phyloP scores from a whole-genome alignment of 2,888 invertebrate species.

The Charanyca ferruginea region DNA sequence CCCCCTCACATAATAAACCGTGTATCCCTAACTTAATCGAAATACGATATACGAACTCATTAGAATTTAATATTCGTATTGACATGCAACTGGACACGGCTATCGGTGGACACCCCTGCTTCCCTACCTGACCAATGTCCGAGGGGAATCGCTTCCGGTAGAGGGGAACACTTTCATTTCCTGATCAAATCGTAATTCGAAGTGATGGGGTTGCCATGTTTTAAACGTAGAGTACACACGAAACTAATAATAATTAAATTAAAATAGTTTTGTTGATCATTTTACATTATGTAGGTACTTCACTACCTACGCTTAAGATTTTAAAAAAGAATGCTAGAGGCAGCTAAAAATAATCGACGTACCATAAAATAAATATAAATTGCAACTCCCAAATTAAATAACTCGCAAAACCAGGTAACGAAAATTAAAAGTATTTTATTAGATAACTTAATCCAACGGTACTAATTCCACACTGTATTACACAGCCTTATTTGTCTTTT shows the following conservation, averaged over 20 bases:
- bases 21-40: slow-evolving; percentile 52
- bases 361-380: neutral
- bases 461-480: slow-evolving; percentile 21
- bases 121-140: slow-evolving; percentile 61
- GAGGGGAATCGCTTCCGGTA: slow-evolving; percentile 78
- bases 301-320: too few relatives aligned
- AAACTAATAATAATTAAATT: neutral
- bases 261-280: neutral
- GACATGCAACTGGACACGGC: slow-evolving; percentile 57
- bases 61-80: slow-evolving; percentile 55
- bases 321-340: neutral
- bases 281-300: too few relatives aligned
- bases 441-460: slow-evolving; percentile 14
- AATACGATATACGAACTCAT: slow-evolving; percentile 64
- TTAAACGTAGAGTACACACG: neutral
- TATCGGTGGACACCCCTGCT: slow-evolving; percentile 73
- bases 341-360: too few relatives aligned
- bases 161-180: slow-evolving; percentile 73
- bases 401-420: slow-evolving; percentile 8
- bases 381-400: slow-evolving; percentile 17
- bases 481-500: slow-evolving; percentile 17
- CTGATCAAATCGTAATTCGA: slow-evolving; percentile 71
- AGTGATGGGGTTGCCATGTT: slow-evolving; percentile 40
- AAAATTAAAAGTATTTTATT: slow-evolving; percentile 27
- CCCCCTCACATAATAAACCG: slow-evolving; percentile 6